Evolutionary conservation across 2,888 invertebrate species (phyloP), one percentile per base, ranked within the genome.

Genomic region (Galerucella nymphaeae): DNA sequence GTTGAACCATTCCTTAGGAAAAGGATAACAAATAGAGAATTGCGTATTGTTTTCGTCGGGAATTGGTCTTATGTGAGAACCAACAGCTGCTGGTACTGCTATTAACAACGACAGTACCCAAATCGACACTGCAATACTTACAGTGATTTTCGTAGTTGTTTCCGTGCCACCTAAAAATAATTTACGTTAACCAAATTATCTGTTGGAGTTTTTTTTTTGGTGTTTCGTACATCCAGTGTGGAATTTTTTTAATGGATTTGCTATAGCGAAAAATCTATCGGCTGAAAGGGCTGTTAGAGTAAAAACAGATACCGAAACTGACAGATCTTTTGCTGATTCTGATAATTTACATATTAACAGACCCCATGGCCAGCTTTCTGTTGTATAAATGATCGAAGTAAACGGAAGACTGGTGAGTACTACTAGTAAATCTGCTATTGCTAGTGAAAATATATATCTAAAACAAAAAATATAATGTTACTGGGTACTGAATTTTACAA

Each of bases 301-400:
- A 87, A 96, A 96, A 30, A 96, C 95, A 0, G 96, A 96, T 2
- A 96, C 96, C 0, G 96, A 96, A 45, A 95, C 93, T 66, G 95
- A 95, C 73, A 96, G 89, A 81, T 96, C 95, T 85, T 94, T 94
- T 45, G 93, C 92, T 55, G 93, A 93, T 86, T 96, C 95, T 10
- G 94, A 94, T 77, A 94, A 87, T 82, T 93, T 91, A 86, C 93
- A 96, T 74, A 93, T 90, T 16, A 91, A 87, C 69, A 89, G 90
- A 0, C 95, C 95, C 91, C 93, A 96, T 0, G 94, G 95, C 94
- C 94, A 95, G 0, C 91, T 92, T 74, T 92, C 92, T 78, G 94
- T 86, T 0, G 94, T 93, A 88, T 94, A 96, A 70, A 95, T 90
- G n/a, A 93, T 91, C 20, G 94, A 93, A 1, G 94, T 94, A 84